These are phyloP conservation scores for Arothron firmamentum DNA, from an alignment of 2,113 vertebrate genomes.

Conservation along the genomic window DNA sequence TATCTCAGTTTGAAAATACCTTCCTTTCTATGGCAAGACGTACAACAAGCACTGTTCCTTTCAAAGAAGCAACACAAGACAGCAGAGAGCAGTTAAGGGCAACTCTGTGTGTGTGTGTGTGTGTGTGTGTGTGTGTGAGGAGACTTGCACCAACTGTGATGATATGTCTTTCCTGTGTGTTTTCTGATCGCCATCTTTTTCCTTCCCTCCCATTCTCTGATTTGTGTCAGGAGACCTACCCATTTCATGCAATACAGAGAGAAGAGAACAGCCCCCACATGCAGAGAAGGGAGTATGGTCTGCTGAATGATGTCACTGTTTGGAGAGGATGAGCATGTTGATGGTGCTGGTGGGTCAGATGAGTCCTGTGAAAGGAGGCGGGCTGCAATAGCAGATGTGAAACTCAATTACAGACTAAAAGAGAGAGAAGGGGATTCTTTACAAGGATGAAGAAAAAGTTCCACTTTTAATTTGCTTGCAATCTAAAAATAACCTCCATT, in stretches of 20 bases:
- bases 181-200: neutral
- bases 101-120: constrained; percentile 8
- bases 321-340: neutral
- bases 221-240: neutral
- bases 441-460: constrained; percentile 1
- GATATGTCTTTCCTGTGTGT: neutral
- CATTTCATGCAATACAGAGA: neutral
- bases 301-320: neutral
- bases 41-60: neutral
- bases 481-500: neutral
- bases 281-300: neutral
- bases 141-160: neutral
- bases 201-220: neutral
- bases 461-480: neutral
- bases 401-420: neutral
- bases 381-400: neutral
- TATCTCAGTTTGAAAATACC: constrained; percentile 44
- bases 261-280: neutral
- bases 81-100: neutral
- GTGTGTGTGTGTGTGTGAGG: constrained; percentile 5
- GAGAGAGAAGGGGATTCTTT: constrained; percentile 2
- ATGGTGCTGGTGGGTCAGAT: neutral
- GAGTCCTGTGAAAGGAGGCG: neutral
- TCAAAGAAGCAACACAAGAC: constrained; percentile 16
- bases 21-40: constrained; percentile 34